Percentiles rank a stretch among this genome's conserved stretches.
Conservation (phyloP, 1,140 invertebrate species). For the Euwallacea fornicatus region DNA sequence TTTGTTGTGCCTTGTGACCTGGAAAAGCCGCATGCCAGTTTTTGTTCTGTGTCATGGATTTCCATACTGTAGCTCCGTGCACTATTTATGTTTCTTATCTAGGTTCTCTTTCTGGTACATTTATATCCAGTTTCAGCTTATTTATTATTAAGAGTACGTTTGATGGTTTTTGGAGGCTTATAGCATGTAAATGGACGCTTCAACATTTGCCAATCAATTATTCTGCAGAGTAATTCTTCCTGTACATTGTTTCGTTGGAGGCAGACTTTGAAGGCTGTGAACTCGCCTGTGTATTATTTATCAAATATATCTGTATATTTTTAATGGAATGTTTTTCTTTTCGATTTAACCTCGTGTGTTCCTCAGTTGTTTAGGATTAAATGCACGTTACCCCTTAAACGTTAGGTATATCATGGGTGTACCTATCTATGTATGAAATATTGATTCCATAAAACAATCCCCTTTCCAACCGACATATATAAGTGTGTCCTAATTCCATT, state of each 20-base stretch:
- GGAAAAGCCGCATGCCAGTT: conserved; percentile 42
- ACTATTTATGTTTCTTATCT: conserved; percentile 2
- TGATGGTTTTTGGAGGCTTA: conserved; percentile 11
- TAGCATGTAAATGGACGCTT: conserved; percentile 33
- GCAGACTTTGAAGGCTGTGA: too few relatives aligned
- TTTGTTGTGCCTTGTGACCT: conserved; percentile 22
- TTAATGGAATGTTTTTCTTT: too few relatives aligned
- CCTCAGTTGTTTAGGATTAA: too few relatives aligned
- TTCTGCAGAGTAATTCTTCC: too few relatives aligned
- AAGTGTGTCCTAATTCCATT: conserved; percentile 2
- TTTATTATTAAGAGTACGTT: conserved; percentile 8
- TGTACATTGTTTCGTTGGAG: too few relatives aligned
- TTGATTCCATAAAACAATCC: not conserved
- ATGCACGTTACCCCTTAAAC: too few relatives aligned
- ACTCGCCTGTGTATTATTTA: too few relatives aligned
- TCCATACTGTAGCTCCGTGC: conserved; percentile 42
- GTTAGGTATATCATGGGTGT: conserved; percentile 1
- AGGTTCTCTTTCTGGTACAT: conserved; percentile 4
- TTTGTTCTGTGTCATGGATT: conserved; percentile 42
- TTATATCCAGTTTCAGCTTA: conserved; percentile 14
- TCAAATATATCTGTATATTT: too few relatives aligned
- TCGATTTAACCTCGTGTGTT: too few relatives aligned
- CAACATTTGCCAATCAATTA: too few relatives aligned
- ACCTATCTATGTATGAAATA: conserved; percentile 1
- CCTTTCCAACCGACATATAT: not conserved